phyloP scores from a whole-genome alignment of 2,888 invertebrate species.

The Pasiphila rectangulata region DNA sequence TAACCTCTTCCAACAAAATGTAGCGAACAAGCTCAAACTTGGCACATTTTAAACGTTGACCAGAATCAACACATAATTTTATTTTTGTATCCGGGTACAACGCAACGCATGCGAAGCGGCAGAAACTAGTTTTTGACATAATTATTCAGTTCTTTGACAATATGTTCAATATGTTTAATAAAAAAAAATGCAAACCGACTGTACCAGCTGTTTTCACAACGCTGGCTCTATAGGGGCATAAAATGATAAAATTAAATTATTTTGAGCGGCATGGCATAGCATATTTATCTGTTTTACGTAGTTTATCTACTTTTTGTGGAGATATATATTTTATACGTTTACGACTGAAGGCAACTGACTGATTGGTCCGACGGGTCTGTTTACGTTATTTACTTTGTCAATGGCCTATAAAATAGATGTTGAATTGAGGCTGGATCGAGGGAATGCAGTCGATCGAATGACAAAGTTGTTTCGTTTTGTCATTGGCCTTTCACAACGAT shows the following conservation, averaged over 20 bases:
- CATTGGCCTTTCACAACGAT: too few relatives aligned
- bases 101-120: too few relatives aligned
- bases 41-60: too few relatives aligned
- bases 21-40: too few relatives aligned
- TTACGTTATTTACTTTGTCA: constrained; percentile 29
- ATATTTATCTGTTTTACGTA: constrained; percentile 55
- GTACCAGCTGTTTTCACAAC: constrained; percentile 18
- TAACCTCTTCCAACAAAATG: too few relatives aligned
- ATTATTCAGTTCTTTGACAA: too few relatives aligned
- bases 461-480: too few relatives aligned
- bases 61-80: too few relatives aligned
- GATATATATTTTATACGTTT: constrained; percentile 28
- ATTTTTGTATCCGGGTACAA: too few relatives aligned
- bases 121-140: too few relatives aligned
- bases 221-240: constrained; percentile 29
- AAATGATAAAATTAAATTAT: constrained; percentile 40
- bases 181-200: neutral
- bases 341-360: constrained; percentile 28
- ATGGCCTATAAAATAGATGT: constrained; percentile 11
- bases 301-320: constrained; percentile 26
- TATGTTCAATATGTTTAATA: too few relatives aligned
- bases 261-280: constrained; percentile 38
- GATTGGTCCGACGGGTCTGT: constrained; percentile 27
- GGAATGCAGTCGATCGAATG: constrained; percentile 1
- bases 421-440: constrained; percentile 8